phyloP scores from a whole-genome alignment of 64 coral and sea anemone species.

The Pocillopora damicornis region DNA sequence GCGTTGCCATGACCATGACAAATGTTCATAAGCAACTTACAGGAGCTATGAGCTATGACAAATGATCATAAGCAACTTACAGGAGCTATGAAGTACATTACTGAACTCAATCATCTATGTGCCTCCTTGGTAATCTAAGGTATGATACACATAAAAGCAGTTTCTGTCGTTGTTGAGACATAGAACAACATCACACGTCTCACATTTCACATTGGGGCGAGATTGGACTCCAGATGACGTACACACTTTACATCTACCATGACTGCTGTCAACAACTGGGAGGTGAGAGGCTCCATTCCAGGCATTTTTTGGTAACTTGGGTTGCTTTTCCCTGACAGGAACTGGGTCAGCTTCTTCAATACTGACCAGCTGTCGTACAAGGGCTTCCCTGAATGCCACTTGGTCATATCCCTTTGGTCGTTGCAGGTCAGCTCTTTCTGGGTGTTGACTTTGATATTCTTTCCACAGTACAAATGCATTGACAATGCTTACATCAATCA shows the following conservation, averaged over 20 bases:
- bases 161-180: no score
- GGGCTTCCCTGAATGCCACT: constrained; percentile 17
- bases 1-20: no score
- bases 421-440: not conserved
- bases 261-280: constrained; percentile 11
- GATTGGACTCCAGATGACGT: constrained; percentile 5
- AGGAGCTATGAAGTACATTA: no score
- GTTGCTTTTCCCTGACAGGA: constrained; percentile 17
- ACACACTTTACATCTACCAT: not conserved
- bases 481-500: constrained; percentile 33
- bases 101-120: no score
- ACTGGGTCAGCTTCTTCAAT: constrained; percentile 33
- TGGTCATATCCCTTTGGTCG: constrained; percentile 28
- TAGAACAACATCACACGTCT: no score
- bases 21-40: no score
- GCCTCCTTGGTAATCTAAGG: no score
- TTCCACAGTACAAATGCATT: constrained; percentile 35
- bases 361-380: constrained; percentile 14
- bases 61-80: no score
- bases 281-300: constrained; percentile 33
- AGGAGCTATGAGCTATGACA: no score
- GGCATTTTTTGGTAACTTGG: constrained; percentile 27
- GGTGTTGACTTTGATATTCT: not conserved
- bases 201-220: not conserved
- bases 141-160: no score